phyloP scores from a whole-genome alignment of 2,797 vertebrate genomes.

The Heliangelus exortis region DNA sequence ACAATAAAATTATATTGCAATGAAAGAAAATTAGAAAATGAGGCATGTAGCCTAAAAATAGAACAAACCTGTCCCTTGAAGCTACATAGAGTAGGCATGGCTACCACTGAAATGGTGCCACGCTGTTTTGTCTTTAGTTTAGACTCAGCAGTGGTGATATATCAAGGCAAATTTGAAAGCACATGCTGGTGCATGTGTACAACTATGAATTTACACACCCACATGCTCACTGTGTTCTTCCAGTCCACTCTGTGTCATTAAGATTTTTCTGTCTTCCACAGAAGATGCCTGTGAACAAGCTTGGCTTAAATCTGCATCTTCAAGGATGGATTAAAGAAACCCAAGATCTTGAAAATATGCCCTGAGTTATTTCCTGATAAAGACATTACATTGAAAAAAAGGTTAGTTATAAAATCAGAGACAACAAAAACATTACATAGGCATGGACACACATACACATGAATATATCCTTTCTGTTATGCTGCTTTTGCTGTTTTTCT shows the following conservation, averaged over 20 bases:
- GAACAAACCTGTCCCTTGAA: not conserved
- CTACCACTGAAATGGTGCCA: not conserved
- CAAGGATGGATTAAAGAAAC: not conserved
- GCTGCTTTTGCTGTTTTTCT: not conserved
- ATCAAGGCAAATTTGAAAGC: not conserved
- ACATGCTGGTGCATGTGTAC: too few relatives aligned
- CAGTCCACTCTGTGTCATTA: not conserved
- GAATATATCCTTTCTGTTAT: not conserved
- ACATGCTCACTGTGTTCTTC: rapidly evolving
- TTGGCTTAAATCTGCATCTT: not conserved
- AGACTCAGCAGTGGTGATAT: not conserved
- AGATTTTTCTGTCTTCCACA: not conserved
- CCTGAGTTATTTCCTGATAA: not conserved
- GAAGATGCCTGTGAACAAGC: not conserved
- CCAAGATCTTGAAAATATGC: not conserved
- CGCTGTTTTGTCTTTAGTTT: not conserved
- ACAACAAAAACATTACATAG: not conserved
- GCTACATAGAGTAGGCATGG: not conserved
- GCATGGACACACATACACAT: rapidly evolving
- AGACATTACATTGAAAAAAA: not conserved
- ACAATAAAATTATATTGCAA: constrained; percentile 62
- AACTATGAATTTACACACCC: rapidly evolving
- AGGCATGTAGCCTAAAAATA: constrained; percentile 38
- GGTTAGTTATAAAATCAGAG: not conserved
- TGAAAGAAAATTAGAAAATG: constrained; percentile 68